Evolutionary conservation across 2,797 vertebrate genomes (phyloP).

Genomic region (Premnoplex brunnescens): DNA sequence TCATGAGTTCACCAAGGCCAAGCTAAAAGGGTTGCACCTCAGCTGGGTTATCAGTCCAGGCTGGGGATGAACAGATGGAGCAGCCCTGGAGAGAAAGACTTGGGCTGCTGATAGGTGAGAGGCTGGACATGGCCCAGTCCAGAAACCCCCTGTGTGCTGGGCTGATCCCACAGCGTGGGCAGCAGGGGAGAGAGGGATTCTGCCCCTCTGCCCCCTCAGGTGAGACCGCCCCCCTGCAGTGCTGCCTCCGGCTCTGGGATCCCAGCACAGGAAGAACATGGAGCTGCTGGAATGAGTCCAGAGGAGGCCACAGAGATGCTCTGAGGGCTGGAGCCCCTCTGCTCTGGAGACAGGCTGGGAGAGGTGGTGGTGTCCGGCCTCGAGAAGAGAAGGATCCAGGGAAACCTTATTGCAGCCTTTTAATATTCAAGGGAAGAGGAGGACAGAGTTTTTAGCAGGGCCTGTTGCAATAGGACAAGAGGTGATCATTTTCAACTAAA

Average conservation of each 20-base stretch:
- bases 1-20: background rate
- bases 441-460: background rate
- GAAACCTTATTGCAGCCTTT: fast-evolving
- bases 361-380: background rate
- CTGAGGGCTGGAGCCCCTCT: background rate
- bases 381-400: background rate
- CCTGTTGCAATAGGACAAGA: background rate
- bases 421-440: background rate
- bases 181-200: background rate
- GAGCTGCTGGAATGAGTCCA: background rate
- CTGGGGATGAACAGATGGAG: background rate
- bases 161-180: fast-evolving
- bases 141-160: fast-evolving
- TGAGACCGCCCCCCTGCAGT: background rate
- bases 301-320: background rate
- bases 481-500: background rate
- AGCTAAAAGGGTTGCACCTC: background rate
- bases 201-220: background rate
- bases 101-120: background rate
- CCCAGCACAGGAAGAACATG: background rate
- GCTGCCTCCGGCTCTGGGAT: fast-evolving
- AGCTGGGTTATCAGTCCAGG: fast-evolving
- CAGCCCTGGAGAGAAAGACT: background rate
- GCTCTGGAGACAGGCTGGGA: background rate
- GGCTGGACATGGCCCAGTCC: background rate